These are phyloP conservation scores for Eremophila alpestris DNA, from an alignment of 2,797 vertebrate genomes.

Conservation along the genomic window DNA sequence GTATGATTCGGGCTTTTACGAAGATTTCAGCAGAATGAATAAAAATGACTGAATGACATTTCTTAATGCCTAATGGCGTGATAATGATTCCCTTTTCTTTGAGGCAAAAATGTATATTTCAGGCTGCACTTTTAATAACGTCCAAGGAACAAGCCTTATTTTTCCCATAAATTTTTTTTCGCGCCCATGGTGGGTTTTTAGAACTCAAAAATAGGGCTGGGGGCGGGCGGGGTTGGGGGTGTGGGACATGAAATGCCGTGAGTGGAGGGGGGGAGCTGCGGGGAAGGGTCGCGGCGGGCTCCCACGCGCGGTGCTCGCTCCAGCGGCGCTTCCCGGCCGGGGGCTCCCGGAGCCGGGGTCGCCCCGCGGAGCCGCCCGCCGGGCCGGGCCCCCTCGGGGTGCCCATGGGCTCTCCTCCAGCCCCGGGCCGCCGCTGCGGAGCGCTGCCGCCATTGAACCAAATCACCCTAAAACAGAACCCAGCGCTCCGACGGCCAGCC, in stretches of 20 bases:
- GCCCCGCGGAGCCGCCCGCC: neutral
- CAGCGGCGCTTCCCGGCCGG: neutral
- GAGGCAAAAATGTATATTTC: conserved; percentile 69
- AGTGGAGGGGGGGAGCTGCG: neutral
- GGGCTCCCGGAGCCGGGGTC: neutral
- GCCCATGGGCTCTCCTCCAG: neutral
- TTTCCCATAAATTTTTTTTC: conserved; percentile 31
- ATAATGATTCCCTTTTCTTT: conserved; percentile 80
- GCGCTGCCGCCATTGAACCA: neutral
- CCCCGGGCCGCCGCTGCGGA: neutral
- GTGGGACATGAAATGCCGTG: neutral
- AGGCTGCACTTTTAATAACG: conserved; percentile 70
- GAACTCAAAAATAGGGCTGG: neutral
- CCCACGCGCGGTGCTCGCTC: neutral
- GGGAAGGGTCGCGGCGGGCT: neutral
- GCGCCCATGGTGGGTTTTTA: conserved; percentile 15
- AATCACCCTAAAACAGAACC: no score
- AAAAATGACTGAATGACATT: conserved; percentile 84
- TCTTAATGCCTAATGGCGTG: conserved; percentile 79
- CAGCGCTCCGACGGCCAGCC: neutral
- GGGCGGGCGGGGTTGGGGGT: neutral
- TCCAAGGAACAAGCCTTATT: conserved; percentile 69
- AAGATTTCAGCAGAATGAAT: conserved; percentile 81
- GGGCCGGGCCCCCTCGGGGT: neutral
- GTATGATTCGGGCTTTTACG: conserved; percentile 83